Conservation (phyloP, 2,113 vertebrate genomes). For the Microtus richardsoni region DNA sequence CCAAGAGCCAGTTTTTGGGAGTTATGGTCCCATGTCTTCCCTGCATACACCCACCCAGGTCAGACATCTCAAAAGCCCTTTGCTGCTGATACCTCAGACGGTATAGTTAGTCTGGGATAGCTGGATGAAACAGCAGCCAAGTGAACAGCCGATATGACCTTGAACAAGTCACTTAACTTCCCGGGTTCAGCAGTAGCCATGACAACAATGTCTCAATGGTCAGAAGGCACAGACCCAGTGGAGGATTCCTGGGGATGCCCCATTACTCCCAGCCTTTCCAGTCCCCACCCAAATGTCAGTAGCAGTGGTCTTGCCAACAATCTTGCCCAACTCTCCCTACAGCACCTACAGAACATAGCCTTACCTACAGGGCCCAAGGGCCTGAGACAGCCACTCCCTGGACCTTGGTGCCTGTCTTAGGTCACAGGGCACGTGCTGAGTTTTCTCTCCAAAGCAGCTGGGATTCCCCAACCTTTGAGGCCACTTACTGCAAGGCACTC, state of each 20-base stretch:
- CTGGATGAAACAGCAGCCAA: neutral
- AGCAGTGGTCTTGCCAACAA: neutral
- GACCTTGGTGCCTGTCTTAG: neutral
- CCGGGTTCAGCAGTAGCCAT: neutral
- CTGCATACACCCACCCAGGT: neutral
- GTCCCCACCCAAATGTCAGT: neutral
- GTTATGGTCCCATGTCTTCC: neutral
- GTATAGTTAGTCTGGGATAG: neutral
- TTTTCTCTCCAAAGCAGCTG: neutral
- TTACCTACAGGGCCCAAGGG: neutral
- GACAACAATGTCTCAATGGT: neutral
- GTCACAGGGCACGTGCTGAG: neutral
- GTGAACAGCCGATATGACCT: slow-evolving; percentile 50
- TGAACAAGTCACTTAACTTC: slow-evolving; percentile 67
- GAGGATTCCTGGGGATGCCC: neutral
- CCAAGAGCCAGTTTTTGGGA: neutral
- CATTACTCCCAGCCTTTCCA: neutral
- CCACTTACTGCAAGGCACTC: neutral
- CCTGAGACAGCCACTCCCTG: neutral
- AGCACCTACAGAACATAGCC: neutral
- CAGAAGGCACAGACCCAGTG: neutral
- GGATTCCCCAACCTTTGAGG: neutral
- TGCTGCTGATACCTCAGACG: neutral
- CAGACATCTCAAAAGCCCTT: slow-evolving; percentile 3
- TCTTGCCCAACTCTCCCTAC: neutral